Evolutionary conservation across 1,140 invertebrate genomes (phyloP).

Genomic region (Scaptomyza montana): DNA sequence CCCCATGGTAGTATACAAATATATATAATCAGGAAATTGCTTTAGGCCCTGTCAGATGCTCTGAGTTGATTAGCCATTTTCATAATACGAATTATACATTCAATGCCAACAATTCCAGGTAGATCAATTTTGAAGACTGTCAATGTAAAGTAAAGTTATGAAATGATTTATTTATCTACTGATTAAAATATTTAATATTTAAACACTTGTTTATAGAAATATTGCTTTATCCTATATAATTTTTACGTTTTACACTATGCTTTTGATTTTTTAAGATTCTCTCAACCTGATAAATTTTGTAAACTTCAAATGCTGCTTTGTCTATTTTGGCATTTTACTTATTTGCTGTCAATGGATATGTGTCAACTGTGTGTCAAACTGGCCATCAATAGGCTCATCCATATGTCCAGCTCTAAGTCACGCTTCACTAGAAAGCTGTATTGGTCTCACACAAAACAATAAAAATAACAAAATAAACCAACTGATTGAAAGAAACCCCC

Average conservation of each 20-base stretch:
- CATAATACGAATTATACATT: slow-evolving; percentile 44
- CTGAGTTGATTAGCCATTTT: slow-evolving; percentile 65
- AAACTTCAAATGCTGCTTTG: slow-evolving; percentile 20
- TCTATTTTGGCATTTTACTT: slow-evolving; percentile 27
- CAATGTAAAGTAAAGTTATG: background rate
- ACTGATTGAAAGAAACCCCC: slow-evolving; percentile 7
- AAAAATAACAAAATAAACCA: slow-evolving; percentile 20
- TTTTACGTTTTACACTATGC: too few relatives aligned
- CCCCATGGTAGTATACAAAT: slow-evolving; percentile 12
- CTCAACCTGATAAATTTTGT: background rate
- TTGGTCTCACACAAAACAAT: slow-evolving; percentile 21
- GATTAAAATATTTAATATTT: too few relatives aligned
- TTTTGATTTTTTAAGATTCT: background rate
- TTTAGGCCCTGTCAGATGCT: slow-evolving; percentile 67
- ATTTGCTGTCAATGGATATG: slow-evolving; percentile 48
- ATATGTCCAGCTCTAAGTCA: slow-evolving; percentile 55
- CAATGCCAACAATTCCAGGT: slow-evolving; percentile 51
- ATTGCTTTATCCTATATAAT: too few relatives aligned
- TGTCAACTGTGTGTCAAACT: slow-evolving; percentile 52
- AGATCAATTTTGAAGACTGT: slow-evolving; percentile 15
- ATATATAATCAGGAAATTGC: slow-evolving; percentile 71
- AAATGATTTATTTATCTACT: background rate
- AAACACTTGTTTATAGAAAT: too few relatives aligned
- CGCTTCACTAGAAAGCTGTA: slow-evolving; percentile 70
- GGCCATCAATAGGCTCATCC: slow-evolving; percentile 51